Evolutionary conservation across 2,113 vertebrate genomes (phyloP).

Genomic region (Anser cygnoides): DNA sequence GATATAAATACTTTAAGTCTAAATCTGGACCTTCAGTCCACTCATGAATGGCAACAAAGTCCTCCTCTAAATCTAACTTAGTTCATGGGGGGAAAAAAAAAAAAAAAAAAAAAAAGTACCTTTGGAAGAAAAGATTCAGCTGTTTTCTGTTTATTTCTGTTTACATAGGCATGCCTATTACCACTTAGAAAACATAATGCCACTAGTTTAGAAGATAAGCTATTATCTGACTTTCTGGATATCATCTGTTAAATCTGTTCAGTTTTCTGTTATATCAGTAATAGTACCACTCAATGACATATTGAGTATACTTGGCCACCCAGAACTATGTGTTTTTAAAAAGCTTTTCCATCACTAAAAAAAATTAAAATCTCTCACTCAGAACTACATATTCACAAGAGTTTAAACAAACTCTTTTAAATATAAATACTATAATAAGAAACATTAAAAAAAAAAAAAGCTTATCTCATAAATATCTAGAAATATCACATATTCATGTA

Average conservation of each 20-base stretch:
- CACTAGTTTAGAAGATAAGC: background rate
- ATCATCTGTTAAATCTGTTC: background rate
- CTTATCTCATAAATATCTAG: background rate
- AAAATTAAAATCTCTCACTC: background rate
- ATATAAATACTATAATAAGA: background rate
- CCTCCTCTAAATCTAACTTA: background rate
- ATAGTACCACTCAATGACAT: background rate
- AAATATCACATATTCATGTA: background rate
- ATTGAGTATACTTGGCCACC: background rate
- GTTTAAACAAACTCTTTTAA: conserved; percentile 10
- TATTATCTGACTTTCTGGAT: background rate
- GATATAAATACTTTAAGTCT: background rate
- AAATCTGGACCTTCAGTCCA: background rate
- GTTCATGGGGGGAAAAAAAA: background rate
- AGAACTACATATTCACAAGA: background rate
- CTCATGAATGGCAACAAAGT: background rate
- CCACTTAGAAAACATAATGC: background rate
- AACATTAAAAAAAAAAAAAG: background rate
- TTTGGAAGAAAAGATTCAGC: background rate
- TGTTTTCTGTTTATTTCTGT: background rate
- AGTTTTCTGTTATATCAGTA: background rate
- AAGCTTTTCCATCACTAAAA: background rate
- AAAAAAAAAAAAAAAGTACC: background rate
- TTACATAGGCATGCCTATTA: background rate
- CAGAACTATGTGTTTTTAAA: conserved; percentile 12